Base-by-base conservation (phyloP, 2,797 vertebrate species). In the Rhinophrynus dorsalis region DNA sequence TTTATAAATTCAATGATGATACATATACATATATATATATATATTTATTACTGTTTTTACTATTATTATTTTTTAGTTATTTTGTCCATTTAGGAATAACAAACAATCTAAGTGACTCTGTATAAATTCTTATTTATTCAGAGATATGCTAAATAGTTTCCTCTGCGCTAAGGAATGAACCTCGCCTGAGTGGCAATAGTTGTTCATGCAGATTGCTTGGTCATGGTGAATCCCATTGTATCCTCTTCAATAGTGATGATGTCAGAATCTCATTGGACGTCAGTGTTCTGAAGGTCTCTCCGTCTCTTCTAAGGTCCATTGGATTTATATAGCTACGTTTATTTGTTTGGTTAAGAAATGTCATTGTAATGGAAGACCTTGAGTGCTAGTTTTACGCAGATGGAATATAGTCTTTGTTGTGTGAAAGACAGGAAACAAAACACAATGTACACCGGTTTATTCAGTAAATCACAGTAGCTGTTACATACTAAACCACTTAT, bases 131-230 rank as follows among this genome's bases (percentile, higher is more conserved):
- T 42, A 51, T 60, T 60, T 60, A 69, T 69, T 62, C 37, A 69
- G 45, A 69, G 32, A 45, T 69, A 69, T 61, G 67, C 44, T 45
- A 62, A 61, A 61, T 54, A 51, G 62, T 69, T 61, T 69, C 50
- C 23, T 44, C 24, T 38, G 15, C 29, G 10, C 10, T 32, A 42
- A 68, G 44, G 56, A 56, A 35, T 68, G 37, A 52, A 51, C 15
- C 33, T 35, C 27, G 37, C 29, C 32, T 51, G 66, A 17, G 38
- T 32, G 23, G 37, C 24, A 60, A 60, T 68, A 33, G 17, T 51
- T 15, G 55, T 51, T 59, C 59, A 42, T 68, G 48, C 21, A 61
- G 57, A 61, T 55, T 54, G 67, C 38, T 61, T 61, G 35, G 47
- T 69, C 61, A 61, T 27, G 27, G 17, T 45, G 67, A 54, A 67